Base-by-base conservation (phyloP, 2,888 invertebrate genomes). In the Anodontia alba region DNA sequence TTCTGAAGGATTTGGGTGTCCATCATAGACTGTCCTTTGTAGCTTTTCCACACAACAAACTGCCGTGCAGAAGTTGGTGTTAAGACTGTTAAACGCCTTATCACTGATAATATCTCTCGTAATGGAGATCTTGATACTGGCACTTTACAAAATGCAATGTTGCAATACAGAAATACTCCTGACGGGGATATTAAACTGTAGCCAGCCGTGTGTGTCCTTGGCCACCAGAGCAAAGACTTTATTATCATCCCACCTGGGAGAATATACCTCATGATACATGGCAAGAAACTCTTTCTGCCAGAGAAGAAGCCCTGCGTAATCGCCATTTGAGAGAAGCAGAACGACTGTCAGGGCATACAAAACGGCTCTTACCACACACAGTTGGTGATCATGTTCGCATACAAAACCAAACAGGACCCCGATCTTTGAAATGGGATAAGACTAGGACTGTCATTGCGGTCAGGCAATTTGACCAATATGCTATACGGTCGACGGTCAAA, bases 11-110 rank as follows among this genome's bases (percentile, higher is more conserved):
- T 12, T 90, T 5, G 89, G 86, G 88, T 20, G 86, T 91, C 0
- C 75, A 87, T 68, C 89, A 90, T 57, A 70, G 86, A 0, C 70
- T 90, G 5, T 88, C 89, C 36, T 90, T 87, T 0, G 89, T 90
- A 0, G 86, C 89, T 12, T 89, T 86, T 67, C 90, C 87, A 12
- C 89, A 89, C 78, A 89, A 87, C 12, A 38, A n/a, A 38, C 12
- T 38, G 38, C 38, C 12, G 38, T 8, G 38, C 38, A 8, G 38
- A 38, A 12, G 12, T 38, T 38, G 38, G 38, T 8, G 38, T 38
- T 12, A 38, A 38, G 38, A 38, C 38, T 8, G 12, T 38, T 5
- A 38, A 38, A 12, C 38, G 12, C 38, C 38, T 38, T 38, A 8
- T 38, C 7, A 38, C 12, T 5, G 12, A 38, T 12, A 38, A 38